Evolutionary conservation across 2,797 vertebrate species (phyloP), one percentile per base, ranked within the genome.

Genomic region (Cuculus canorus): DNA sequence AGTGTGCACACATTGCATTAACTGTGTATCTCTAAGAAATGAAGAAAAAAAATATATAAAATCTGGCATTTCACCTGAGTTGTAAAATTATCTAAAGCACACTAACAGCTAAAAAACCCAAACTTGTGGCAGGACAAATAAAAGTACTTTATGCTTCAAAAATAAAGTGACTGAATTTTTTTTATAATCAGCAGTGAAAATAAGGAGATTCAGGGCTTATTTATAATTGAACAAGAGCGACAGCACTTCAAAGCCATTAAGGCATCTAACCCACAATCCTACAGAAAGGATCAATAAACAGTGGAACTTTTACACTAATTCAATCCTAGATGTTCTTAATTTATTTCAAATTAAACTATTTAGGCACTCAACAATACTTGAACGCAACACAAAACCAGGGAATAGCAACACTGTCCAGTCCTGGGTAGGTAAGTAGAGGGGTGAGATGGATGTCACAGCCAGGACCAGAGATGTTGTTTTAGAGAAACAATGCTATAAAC

Each of bases 341-440:
- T 68, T 57, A 48, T 43, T 33, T 5, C 2, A 23, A 61, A 64
- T 60, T 32, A 84, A 60, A 41, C 59, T 37, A 73, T 19, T 45
- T n/a, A 54, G 61, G 22, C 65, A 54, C 9, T 72, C 45, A 79
- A 56, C 25, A 78, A 41, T 8, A 7, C 39, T 8, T 28, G 8
- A 41, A 9, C 11, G 22, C 25, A 81, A 32, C 21, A 86, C 11
- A 81, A 56, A 92, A 53, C 3, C 23, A 45, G 4, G 11, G 30
- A 66, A 81, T 1, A 16, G 3, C 8, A 80, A 80, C 12, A 39
- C 1, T 27, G 17, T 28, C 5, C 22, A 23, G 68, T 28, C 5
- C 22, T 19, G 68, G 16, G 19, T 0, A 50, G 23, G 14, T 1
- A 30, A 4, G 15, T 0, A 72, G 50, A 75, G 7, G 5, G 3